Conservation (phyloP, 2,113 vertebrate genomes). For the Ictalurus furcatus region DNA sequence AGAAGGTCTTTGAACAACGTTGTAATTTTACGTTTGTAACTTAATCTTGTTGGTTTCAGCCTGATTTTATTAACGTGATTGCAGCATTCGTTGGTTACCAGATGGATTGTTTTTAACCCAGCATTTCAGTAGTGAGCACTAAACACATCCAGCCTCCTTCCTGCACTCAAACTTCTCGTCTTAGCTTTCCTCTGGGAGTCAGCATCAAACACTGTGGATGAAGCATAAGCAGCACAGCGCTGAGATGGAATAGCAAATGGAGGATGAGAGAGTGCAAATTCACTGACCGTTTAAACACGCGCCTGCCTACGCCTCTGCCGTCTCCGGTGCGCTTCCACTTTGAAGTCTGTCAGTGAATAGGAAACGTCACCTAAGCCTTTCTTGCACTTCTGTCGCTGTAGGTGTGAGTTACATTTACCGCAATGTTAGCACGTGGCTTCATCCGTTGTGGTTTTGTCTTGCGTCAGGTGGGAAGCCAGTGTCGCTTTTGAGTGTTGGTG, state of each 20-base stretch:
- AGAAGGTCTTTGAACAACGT: not conserved
- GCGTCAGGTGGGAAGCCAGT: constrained; percentile 26
- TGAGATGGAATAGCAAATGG: constrained; percentile 44
- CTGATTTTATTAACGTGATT: not conserved
- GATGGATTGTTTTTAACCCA: not conserved
- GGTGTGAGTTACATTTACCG: constrained; percentile 31
- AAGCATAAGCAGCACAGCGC: not conserved
- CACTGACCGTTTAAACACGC: constrained; percentile 12
- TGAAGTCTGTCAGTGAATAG: constrained; percentile 33
- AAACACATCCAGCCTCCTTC: not conserved
- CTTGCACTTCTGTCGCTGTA: constrained; percentile 11
- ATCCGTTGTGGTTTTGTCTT: constrained; percentile 32
- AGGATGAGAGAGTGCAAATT: constrained; percentile 10
- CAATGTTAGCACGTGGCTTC: constrained; percentile 26
- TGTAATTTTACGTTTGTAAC: not conserved
- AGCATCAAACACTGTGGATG: constrained; percentile 28
- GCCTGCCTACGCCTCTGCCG: not conserved
- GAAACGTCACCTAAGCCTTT: constrained; percentile 1
- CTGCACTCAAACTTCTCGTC: constrained; percentile 21
- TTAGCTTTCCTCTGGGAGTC: constrained; percentile 19
- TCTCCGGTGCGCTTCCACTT: constrained; percentile 26
- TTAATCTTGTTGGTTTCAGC: not conserved
- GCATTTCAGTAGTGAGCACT: not conserved
- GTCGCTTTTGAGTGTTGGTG: constrained; percentile 1
- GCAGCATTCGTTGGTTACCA: not conserved